A percentile compares a stretch with the other conserved stretches of the same genome.
These are phyloP conservation scores for Parazoanthus swiftii DNA, from an alignment of 92 coral and sea anemone species.

Conservation along the genomic window DNA sequence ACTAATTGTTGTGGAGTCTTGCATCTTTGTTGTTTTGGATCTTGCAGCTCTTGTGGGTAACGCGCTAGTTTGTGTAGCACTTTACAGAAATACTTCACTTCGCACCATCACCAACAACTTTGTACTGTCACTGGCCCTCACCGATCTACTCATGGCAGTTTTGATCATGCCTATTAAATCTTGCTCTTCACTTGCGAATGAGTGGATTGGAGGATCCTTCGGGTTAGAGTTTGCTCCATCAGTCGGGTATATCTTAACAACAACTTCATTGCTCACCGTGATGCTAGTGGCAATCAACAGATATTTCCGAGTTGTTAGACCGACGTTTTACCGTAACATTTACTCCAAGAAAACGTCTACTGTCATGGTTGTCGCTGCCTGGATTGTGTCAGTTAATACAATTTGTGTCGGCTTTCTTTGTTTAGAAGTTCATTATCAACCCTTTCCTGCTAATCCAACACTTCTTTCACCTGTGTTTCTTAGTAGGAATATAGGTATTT, in stretches of 20 bases:
- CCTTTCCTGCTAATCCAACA: neutral
- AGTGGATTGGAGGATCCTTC: constrained; percentile 2
- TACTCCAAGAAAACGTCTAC: neutral
- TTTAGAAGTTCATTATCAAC: neutral
- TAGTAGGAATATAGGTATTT: neutral
- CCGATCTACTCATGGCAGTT: neutral
- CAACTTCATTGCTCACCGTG: neutral
- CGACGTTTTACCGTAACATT: neutral
- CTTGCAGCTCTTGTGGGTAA: neutral
- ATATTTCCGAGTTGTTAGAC: constrained; percentile 1
- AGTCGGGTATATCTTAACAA: neutral
- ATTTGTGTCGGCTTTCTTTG: neutral
- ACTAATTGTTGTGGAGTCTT: neutral
- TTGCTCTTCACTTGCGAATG: neutral
- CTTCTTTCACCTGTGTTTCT: neutral
- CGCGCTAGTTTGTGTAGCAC: neutral
- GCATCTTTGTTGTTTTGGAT: neutral
- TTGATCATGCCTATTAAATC: neutral
- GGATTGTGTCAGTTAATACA: neutral
- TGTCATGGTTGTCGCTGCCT: neutral
- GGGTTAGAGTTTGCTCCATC: neutral
- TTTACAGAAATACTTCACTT: neutral
- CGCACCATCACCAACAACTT: neutral
- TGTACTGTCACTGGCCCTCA: neutral
- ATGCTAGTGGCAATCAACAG: neutral